Evolutionary conservation across 1,140 invertebrate species (phyloP).

Genomic region (Araneus ventricosus): DNA sequence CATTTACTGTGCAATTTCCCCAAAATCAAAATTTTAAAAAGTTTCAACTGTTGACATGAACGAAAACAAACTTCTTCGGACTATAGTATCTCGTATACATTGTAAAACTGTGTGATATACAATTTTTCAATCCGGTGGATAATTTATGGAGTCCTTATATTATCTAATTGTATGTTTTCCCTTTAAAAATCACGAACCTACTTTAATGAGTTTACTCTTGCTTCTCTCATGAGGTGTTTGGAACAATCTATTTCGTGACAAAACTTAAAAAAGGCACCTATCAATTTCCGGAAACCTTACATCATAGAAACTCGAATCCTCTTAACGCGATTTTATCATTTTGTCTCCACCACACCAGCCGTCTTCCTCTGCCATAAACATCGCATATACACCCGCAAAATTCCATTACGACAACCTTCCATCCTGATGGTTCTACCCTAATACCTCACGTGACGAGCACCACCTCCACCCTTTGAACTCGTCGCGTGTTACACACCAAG

Average conservation of each 20-base stretch:
- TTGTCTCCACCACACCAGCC: neutral
- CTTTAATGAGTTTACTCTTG: too few relatives aligned
- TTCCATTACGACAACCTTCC: slow-evolving; percentile 50
- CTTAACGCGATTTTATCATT: slow-evolving; percentile 5
- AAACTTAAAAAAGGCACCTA: neutral
- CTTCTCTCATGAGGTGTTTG: too few relatives aligned
- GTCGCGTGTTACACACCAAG: slow-evolving; percentile 10
- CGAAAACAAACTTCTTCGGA: too few relatives aligned
- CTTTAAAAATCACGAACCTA: too few relatives aligned
- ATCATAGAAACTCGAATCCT: neutral
- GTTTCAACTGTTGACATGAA: too few relatives aligned
- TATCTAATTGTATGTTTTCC: too few relatives aligned
- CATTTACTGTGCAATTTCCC: too few relatives aligned
- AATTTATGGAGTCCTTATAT: too few relatives aligned
- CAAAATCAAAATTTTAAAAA: too few relatives aligned
- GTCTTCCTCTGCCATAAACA: neutral
- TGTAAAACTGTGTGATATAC: too few relatives aligned
- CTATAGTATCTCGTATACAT: too few relatives aligned
- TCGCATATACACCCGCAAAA: neutral
- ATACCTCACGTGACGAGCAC: slow-evolving; percentile 6
- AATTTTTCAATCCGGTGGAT: too few relatives aligned
- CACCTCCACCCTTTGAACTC: slow-evolving; percentile 57
- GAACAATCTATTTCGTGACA: neutral
- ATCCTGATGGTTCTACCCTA: neutral
- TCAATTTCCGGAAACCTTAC: neutral